Evolutionary conservation across 2,888 invertebrate genomes (phyloP), one percentile per base, ranked within the genome.

Genomic region (Plagodis pulveraria): DNA sequence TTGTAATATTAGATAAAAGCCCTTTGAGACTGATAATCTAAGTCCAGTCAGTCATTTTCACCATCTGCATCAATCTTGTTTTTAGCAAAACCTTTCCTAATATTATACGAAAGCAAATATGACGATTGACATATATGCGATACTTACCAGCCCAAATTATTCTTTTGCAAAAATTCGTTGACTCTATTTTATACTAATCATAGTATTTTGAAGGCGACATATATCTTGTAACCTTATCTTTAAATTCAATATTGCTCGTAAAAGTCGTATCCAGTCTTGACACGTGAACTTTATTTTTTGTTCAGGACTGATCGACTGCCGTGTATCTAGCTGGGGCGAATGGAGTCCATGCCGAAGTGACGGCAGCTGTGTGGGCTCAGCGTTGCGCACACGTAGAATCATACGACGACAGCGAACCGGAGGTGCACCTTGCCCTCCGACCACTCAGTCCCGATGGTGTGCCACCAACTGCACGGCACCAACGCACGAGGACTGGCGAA

Each of bases 291-390:
- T 8, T 38, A 38, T 38, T 9, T 38, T 59, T 8, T 50, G 32
- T 45, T 8, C 75, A 91, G 91, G 81, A 72, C 94, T 96, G 55
- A 93, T 96, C 72, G 97, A 97, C 87, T 98, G 98, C 89, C 95
- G 96, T 72, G 96, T 98, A 52, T 95, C 96, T 66, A 95, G 96
- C 69, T 98, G 97, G 98, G 96, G 96, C 34, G 95, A 95, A 56
- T 98, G 97, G 98, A 96, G 96, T 77, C 92, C 95, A 7, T 98
- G 98, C 93, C 97, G 96, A 87, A 96, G 96, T 79, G 96, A 96
- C 53, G 98, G 98, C 81, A 98, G 98, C 66, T 98, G 98, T 71
- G 97, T 98, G 63, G 98, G 98, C 33, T 96, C 97, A 77, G 97
- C 96, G 86, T 94, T 96, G 83, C 95, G 98, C 73, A 95, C 95